Evolutionary conservation across 2,888 invertebrate genomes (phyloP), one percentile per base, ranked within the genome.

Genomic region (Drosophila fungiperda): DNA sequence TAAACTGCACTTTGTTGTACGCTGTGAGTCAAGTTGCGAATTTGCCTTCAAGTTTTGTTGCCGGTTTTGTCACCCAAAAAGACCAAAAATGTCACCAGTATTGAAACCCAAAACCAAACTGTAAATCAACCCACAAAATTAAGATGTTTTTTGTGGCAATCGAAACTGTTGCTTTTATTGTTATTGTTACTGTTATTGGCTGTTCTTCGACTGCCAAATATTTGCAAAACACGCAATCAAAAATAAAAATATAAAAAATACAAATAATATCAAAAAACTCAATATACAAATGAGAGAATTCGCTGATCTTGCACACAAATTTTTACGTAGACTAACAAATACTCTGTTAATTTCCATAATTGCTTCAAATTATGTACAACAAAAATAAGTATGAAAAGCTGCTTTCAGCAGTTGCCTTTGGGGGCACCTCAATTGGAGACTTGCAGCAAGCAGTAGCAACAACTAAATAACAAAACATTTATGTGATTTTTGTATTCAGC

Each of bases 121-220:
- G 87, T 91, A 91, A 91, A 91, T 91, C 92, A 91, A 83, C 61
- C 59, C 73, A 60, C 78, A 38, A 82, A 85, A 91, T 91, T 92
- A 89, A 91, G 91, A 81, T 81, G 86, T 91, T 87, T 87, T 91
- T 83, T 73, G 55, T 45, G 45, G 23, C 74, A 69, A 52, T 60
- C 40, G n/a, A 33, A 48, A 52, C 26, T 61, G 83, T 53, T 62
- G 54, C 36, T 54, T 45, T 50, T 26, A 17, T 57, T 42, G 35
- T 45, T 70, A 29, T 67, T 67, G 7, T 69, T 54, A 50, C 66
- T 72, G 20, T 62, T 67, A 52, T 49, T 53, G 38, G 38, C 36
- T 45, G 61, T 52, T 78, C 58, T 33, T 17, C 57, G 55, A 59
- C 26, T 45, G 72, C 40, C 26, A 23, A 65, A 66, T 26, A 59